Percentiles rank a stretch among this genome's conserved stretches.
Evolutionary conservation across 2,888 invertebrate species (phyloP).

Genomic region (Poecilobothrus nobilitatus): DNA sequence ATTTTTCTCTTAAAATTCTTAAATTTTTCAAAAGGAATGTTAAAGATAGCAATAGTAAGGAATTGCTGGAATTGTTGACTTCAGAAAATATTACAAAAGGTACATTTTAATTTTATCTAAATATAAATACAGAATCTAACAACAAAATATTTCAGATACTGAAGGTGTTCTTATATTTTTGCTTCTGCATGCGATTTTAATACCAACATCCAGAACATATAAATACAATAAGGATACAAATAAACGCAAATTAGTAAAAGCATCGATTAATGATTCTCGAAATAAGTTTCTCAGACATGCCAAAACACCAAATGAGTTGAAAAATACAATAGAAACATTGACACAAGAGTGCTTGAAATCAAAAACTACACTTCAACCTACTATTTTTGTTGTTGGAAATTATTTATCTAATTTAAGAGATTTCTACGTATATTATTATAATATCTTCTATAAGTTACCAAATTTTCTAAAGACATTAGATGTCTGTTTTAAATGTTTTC

Average conservation of each 20-base stretch:
- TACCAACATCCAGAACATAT: not conserved
- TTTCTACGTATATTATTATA: constrained; percentile 7
- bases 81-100: not conserved
- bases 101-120: constrained; percentile 5
- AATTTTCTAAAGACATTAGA: constrained; percentile 5
- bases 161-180: not conserved
- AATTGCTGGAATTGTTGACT: not conserved
- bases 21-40: not conserved
- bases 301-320: constrained; percentile 1
- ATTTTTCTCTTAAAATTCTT: not conserved
- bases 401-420: not conserved
- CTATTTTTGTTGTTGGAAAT: not conserved
- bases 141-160: constrained; percentile 4
- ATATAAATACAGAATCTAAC: not conserved
- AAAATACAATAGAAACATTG: constrained; percentile 2
- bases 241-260: not conserved
- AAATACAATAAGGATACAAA: constrained; percentile 4
- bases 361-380: not conserved
- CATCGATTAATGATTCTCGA: not conserved
- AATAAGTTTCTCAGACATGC: not conserved
- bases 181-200: constrained; percentile 3
- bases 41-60: constrained; percentile 8
- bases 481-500: constrained; percentile 7
- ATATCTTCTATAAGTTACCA: not conserved
- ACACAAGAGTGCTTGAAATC: not conserved